Conservation (phyloP, 2,797 vertebrate species). For the Silurus lanzhouensis region DNA sequence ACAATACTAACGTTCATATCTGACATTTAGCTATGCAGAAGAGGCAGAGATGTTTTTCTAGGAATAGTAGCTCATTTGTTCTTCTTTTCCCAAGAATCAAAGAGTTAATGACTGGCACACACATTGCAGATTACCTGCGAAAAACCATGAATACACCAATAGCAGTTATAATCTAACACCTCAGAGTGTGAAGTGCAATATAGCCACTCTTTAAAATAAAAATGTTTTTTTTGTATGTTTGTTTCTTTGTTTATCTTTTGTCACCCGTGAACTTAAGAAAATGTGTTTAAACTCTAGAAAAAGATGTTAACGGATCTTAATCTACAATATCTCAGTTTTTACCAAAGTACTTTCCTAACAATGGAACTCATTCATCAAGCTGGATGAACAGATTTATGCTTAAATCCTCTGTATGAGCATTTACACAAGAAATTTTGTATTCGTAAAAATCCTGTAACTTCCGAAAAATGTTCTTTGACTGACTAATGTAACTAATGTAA, state of each 20-base stretch:
- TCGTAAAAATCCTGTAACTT: background rate
- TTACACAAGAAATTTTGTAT: background rate
- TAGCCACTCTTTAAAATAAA: background rate
- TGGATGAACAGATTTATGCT: background rate
- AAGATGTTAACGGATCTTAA: background rate
- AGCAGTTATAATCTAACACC: background rate
- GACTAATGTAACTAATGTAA: background rate
- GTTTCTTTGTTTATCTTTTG: background rate
- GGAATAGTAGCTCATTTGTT: constrained; percentile 42
- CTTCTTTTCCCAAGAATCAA: constrained; percentile 25
- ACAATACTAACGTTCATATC: constrained; percentile 57
- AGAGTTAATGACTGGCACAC: constrained; percentile 13
- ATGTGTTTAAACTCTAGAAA: background rate
- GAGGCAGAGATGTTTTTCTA: constrained; percentile 1
- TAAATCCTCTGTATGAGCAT: background rate
- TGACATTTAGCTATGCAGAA: constrained; percentile 50
- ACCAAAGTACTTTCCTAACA: background rate
- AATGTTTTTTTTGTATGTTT: too few relatives aligned
- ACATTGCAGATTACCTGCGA: background rate
- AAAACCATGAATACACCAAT: background rate
- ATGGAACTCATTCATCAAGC: background rate
- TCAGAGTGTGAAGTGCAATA: background rate
- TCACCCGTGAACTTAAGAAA: background rate
- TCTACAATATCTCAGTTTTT: background rate
- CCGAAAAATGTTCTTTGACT: background rate